Base-by-base conservation (phyloP, 2,797 vertebrate genomes). In the Pterois miles region DNA sequence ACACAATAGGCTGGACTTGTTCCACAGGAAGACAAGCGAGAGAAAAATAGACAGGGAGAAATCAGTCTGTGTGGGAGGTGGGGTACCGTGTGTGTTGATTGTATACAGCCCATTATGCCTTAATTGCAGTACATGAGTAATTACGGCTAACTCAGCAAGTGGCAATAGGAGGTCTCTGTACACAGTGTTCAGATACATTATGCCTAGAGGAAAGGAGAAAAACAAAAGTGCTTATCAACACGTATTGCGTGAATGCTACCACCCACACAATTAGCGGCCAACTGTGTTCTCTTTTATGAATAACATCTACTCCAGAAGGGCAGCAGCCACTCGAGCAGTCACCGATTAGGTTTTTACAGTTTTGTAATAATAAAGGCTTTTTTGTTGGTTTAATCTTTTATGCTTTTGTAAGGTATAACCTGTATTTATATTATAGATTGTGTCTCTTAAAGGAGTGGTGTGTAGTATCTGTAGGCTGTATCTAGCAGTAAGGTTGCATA, bases 71-170 rank as follows among this genome's bases (percentile, higher is more conserved):
- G 58, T 36, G 27, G 46, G 69, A 38, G 43, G 70, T n/a, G 29
- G 7, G 43, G 38, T 22, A 8, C 29, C 11, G 40, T 74, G 70
- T 57, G 38, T 63, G 82, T 64, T 90, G 75, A 90, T 88, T 88
- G 81, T 79, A 82, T 74, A 38, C 68, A 81, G 70, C 52, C 83
- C 84, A 92, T 94, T 91, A 93, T 84, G 71, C 60, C 68, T 76
- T 92, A 92, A 95, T 94, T 94, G 86, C 80, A 53, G 69, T 89
- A 87, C 86, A 93, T 84, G 77, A 90, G 86, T 91, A 93, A 94
- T 93, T 93, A 94, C 74, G 78, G 74, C 73, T 65, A 81, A 74
- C 83, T 84, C 13, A 8, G 71, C 25, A 25, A 81, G 81, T 36
- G 25, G 72, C 65, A 63, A 67, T 75, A 57, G 62, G 78, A 81